Evolutionary conservation across 2,888 invertebrate species (phyloP).

Genomic region (Lordiphosa andalusiaca): DNA sequence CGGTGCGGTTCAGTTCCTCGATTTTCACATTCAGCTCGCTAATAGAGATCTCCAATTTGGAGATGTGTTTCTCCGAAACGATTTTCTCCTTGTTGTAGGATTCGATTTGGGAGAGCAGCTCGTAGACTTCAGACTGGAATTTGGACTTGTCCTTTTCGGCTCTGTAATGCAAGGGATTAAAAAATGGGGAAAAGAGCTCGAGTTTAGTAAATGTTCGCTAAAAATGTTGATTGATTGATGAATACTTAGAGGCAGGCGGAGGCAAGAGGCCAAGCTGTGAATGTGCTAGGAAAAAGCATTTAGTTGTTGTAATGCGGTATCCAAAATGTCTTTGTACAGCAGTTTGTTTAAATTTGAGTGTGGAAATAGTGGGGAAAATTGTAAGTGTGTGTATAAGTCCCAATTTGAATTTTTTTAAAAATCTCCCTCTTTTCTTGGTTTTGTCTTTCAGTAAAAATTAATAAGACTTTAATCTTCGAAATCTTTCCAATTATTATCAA

Average conservation of each 20-base stretch:
- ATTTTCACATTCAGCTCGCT: slow-evolving; percentile 97
- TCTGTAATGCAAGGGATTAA: slow-evolving; percentile 82
- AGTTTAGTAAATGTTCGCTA: slow-evolving; percentile 21
- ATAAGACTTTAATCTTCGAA: too few relatives aligned
- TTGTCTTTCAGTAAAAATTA: too few relatives aligned
- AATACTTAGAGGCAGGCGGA: slow-evolving; percentile 68
- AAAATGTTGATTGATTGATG: not conserved
- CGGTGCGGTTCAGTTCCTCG: slow-evolving; percentile 97
- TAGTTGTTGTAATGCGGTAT: too few relatives aligned
- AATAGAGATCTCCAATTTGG: slow-evolving; percentile 94
- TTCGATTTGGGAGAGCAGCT: slow-evolving; percentile 97
- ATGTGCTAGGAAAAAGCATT: not conserved
- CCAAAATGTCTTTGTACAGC: too few relatives aligned
- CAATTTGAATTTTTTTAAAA: too few relatives aligned
- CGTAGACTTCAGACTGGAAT: slow-evolving; percentile 99
- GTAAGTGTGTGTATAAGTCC: too few relatives aligned
- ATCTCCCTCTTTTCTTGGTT: too few relatives aligned
- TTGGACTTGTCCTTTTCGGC: slow-evolving; percentile 99
- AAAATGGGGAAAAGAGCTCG: slow-evolving; percentile 27
- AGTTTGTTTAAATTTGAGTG: too few relatives aligned
- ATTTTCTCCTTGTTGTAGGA: slow-evolving; percentile 95
- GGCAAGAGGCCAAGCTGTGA: slow-evolving; percentile 32
- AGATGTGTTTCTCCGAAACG: slow-evolving; percentile 89
- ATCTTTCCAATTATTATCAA: too few relatives aligned
- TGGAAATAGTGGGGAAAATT: too few relatives aligned